Conservation (phyloP, 2,888 invertebrate genomes). For the Tinea semifulvella region DNA sequence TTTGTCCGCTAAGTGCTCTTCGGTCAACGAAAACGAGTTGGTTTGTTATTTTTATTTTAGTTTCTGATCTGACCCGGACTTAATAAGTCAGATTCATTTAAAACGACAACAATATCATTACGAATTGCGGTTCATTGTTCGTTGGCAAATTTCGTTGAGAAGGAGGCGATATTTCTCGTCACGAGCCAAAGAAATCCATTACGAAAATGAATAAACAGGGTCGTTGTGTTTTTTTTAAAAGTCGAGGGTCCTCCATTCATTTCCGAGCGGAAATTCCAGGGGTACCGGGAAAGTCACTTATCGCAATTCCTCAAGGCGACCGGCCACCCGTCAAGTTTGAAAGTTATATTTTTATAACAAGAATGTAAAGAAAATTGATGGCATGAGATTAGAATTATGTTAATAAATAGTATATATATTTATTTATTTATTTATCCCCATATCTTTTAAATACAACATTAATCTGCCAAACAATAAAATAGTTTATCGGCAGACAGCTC, state of each 20-base stretch:
- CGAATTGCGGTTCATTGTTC: conserved; percentile 3
- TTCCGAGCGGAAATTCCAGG: conserved; percentile 1
- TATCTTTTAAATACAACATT: too few relatives aligned
- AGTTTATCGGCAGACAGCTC: not conserved
- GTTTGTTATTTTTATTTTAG: too few relatives aligned
- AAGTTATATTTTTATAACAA: not conserved
- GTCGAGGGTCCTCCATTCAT: conserved; percentile 13
- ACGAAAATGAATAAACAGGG: conserved; percentile 36
- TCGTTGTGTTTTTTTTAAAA: conserved; percentile 24
- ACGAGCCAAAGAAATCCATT: conserved; percentile 25
- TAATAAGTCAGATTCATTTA: not conserved
- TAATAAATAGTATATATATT: too few relatives aligned
- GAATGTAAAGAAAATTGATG: not conserved
- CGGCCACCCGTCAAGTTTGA: not conserved
- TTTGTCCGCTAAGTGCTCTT: too few relatives aligned
- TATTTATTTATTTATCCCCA: not conserved
- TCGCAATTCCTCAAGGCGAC: conserved; percentile 13
- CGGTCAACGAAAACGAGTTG: too few relatives aligned
- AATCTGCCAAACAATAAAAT: not conserved
- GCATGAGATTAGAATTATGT: too few relatives aligned
- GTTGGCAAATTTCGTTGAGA: too few relatives aligned
- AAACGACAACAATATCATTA: not conserved
- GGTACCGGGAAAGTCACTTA: conserved; percentile 11
- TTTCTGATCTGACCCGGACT: too few relatives aligned
- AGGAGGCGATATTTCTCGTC: conserved; percentile 8